A percentile compares a stretch with the other conserved stretches of the same genome.
Evolutionary conservation across 1,140 invertebrate genomes (phyloP).

Genomic region (Drosophila melanogaster): Release_6_plus_ISO1_MT NT_033779.5:17111001-17111500

Average conservation of each 20-base stretch:
- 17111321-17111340: slow-evolving; percentile 65
- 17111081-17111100: background rate
- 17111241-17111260: slow-evolving; percentile 63
- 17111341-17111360: slow-evolving; percentile 56
- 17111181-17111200: slow-evolving; percentile 26
- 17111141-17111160: background rate
- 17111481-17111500: slow-evolving; percentile 77
- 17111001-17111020: no score
- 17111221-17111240: slow-evolving; percentile 62
- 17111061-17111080: no score
- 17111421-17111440: slow-evolving; percentile 82
- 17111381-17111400: slow-evolving; percentile 82
- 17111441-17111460: slow-evolving; percentile 15
- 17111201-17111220: slow-evolving; percentile 67
- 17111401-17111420: slow-evolving; percentile 83
- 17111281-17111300: background rate
- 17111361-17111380: slow-evolving; percentile 77
- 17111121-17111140: background rate
- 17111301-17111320: background rate
- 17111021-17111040: no score
- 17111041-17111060: no score
- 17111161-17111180: background rate
- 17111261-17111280: slow-evolving; percentile 28
- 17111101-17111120: background rate
- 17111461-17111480: slow-evolving; percentile 41